Evolutionary conservation across 1,140 invertebrate genomes (phyloP).

Genomic region (Diploscapter pachys): DNA sequence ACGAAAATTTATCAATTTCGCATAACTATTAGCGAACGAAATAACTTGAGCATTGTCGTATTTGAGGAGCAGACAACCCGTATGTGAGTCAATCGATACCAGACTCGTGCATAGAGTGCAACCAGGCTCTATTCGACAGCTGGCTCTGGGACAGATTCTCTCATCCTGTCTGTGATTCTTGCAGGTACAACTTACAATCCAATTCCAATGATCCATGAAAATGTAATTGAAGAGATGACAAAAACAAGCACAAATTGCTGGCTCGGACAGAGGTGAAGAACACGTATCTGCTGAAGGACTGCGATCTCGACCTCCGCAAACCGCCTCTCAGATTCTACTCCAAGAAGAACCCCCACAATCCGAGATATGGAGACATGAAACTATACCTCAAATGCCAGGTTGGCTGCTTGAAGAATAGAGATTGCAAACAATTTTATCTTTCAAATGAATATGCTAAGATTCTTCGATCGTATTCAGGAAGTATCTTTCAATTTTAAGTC

Average conservation of each 20-base stretch:
- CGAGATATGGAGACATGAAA: slow-evolving; percentile 87
- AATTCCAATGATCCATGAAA: background rate
- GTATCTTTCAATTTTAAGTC: background rate
- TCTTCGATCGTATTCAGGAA: background rate
- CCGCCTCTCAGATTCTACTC: slow-evolving; percentile 79
- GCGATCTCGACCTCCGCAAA: slow-evolving; percentile 82
- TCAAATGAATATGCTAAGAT: slow-evolving; percentile 1
- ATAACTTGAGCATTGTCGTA: too few relatives aligned
- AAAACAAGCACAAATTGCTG: slow-evolving; percentile 78
- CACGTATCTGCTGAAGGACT: slow-evolving; percentile 84
- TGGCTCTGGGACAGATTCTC: slow-evolving; percentile 80
- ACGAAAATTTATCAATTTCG: background rate
- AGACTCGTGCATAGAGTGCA: slow-evolving; percentile 74
- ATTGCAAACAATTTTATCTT: slow-evolving; percentile 15
- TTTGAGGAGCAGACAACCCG: slow-evolving; percentile 10
- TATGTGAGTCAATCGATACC: slow-evolving; percentile 27
- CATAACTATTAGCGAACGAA: too few relatives aligned
- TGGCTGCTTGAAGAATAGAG: slow-evolving; percentile 31
- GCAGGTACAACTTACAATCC: slow-evolving; percentile 68
- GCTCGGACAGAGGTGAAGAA: slow-evolving; percentile 89
- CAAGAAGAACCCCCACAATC: slow-evolving; percentile 88
- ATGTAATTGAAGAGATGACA: slow-evolving; percentile 68
- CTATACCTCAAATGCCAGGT: slow-evolving; percentile 80
- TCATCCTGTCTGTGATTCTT: slow-evolving; percentile 78
- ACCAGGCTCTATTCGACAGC: slow-evolving; percentile 75